Percentiles rank a stretch among this genome's conserved stretches.
These are phyloP conservation scores for Craniophora ligustri DNA, from an alignment of 2,888 invertebrate species.

Conservation along the genomic window DNA sequence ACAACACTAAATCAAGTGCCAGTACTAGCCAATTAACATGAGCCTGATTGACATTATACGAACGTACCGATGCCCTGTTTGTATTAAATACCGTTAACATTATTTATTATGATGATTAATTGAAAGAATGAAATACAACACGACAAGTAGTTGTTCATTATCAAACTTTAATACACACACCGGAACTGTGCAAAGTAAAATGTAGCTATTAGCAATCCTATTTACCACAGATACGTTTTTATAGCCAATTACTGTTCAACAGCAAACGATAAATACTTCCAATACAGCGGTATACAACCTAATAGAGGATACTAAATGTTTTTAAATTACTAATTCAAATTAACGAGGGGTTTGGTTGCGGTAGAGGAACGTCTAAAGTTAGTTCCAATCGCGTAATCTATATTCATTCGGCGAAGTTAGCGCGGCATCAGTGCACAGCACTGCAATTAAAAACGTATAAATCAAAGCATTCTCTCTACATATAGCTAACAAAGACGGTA, in stretches of 20 bases:
- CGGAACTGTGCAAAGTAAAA: conserved; percentile 50
- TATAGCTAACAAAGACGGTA: conserved; percentile 44
- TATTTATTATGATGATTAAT: conserved; percentile 37
- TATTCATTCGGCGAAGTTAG: conserved; percentile 62
- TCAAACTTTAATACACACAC: conserved; percentile 47
- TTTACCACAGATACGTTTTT: conserved; percentile 55
- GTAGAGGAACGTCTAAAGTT: conserved; percentile 49
- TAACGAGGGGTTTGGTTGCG: conserved; percentile 43
- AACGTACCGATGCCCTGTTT: conserved; percentile 24
- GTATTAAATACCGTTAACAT: conserved; percentile 22
- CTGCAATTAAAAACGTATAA: conserved; percentile 78
- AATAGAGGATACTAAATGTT: conserved; percentile 56
- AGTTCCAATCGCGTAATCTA: conserved; percentile 61
- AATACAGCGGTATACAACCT: conserved; percentile 46
- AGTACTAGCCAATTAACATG: too few relatives aligned
- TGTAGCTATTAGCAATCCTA: conserved; percentile 55
- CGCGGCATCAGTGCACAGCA: conserved; percentile 51
- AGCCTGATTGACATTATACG: too few relatives aligned
- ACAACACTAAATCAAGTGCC: too few relatives aligned
- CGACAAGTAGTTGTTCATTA: conserved; percentile 44
- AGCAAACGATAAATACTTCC: conserved; percentile 52
- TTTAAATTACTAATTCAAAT: conserved; percentile 55
- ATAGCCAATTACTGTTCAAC: conserved; percentile 55
- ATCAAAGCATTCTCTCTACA: conserved; percentile 63
- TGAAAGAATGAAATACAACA: conserved; percentile 35